phyloP scores from a whole-genome alignment of 2,797 vertebrate species.

The Harpia harpyja region DNA sequence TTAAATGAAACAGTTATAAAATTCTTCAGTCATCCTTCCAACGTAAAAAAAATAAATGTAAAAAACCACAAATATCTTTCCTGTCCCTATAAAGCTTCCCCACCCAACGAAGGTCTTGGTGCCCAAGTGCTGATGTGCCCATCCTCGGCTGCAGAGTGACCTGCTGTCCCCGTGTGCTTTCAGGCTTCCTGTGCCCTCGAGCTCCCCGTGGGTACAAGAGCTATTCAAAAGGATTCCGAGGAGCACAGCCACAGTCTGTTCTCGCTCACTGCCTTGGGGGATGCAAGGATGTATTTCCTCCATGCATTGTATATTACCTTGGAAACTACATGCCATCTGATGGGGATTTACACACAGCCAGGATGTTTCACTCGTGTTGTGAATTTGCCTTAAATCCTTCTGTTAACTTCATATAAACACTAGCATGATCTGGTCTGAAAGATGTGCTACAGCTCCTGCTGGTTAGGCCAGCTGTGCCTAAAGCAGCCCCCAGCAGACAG shows the following conservation, averaged over 20 bases:
- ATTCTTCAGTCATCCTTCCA: not conserved
- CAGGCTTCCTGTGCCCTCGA: accelerated
- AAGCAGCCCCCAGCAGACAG: not conserved
- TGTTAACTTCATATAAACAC: not conserved
- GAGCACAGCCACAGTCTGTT: not conserved
- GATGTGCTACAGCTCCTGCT: not conserved
- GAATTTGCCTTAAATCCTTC: not conserved
- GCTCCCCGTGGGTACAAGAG: not conserved
- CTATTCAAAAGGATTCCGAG: accelerated
- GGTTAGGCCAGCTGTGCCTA: not conserved
- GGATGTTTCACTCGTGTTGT: not conserved
- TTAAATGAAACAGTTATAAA: not conserved
- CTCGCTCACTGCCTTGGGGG: accelerated
- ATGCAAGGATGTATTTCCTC: not conserved
- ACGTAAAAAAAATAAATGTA: not conserved
- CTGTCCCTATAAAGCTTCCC: not conserved
- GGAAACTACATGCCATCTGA: not conserved
- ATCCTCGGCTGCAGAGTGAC: not conserved
- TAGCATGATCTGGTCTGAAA: not conserved
- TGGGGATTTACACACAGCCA: not conserved
- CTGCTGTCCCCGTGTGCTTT: not conserved
- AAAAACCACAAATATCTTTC: not conserved
- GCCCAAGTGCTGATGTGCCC: accelerated
- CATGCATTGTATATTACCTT: not conserved
- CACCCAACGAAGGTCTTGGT: not conserved